Evolutionary conservation across 2,797 vertebrate genomes (phyloP), one percentile per base, ranked within the genome.

Genomic region (Melopsittacus undulatus): DNA sequence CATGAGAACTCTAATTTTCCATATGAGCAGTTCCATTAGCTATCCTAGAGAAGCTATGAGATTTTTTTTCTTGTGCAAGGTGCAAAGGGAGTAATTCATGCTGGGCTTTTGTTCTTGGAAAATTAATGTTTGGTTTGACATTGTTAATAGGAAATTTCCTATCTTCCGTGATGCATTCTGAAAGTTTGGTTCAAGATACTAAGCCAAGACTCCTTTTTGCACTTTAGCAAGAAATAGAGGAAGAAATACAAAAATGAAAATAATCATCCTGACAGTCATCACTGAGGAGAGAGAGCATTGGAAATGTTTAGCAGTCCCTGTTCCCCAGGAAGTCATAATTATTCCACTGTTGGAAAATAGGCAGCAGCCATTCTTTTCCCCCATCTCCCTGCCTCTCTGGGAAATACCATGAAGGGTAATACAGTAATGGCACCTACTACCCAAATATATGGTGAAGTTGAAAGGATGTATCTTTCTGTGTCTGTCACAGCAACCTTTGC

Each of bases 1-100:
- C 76, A 66, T 80, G 59, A 90, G 63, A 89, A 91, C 66, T 95
- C 62, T 93, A 75, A 93, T 95, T 95, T 95, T 95, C 87, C 84
- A 21, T 91, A 59, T 95, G 70, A 94, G 27, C 83, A 93, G 66
- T 96, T 95, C 77, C 70, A 90, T 89, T 89, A 83, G n/a, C 36
- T 62, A 8, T 77, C 26, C 34, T 68, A 68, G 69, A 83, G 48
- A 73, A 68, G 27, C 66, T 54, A 6, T 73, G 61, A 63, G 79
- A 69, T 86, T 24, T 73, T 86, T 84, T 91, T 88, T 73, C 54
- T 54, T 88, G 11, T 79, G 51, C 40, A 59, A 63, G 42, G 56
- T 84, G 46, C 46, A 84, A 88, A 83, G n/a, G 34, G 29, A 86
- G 49, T 62, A 68, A 84, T 92, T 88, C 54, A 34, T 46, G 34